Evolutionary conservation across 2,797 vertebrate species (phyloP).

Genomic region (Onychomys leucogaster): DNA sequence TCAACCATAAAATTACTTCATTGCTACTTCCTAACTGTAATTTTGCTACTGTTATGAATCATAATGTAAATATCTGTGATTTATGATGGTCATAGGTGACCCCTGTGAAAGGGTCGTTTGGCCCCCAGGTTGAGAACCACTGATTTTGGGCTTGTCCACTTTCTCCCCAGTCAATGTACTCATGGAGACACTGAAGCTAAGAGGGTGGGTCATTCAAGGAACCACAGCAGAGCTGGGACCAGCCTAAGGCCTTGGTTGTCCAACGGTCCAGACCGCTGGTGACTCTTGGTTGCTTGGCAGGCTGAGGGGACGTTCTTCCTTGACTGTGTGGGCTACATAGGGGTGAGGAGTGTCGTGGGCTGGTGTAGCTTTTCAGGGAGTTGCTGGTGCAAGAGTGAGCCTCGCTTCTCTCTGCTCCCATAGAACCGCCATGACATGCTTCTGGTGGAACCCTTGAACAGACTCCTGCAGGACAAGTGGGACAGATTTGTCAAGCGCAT

Average conservation of each 20-base stretch:
- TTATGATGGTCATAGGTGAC: not conserved
- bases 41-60: not conserved
- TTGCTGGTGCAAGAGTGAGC: not conserved
- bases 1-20: not conserved
- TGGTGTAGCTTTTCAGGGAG: fast-evolving
- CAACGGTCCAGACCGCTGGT: not conserved
- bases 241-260: not conserved
- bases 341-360: not conserved
- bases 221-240: not conserved
- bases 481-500: slow-evolving; percentile 91
- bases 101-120: not conserved
- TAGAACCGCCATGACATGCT: slow-evolving; percentile 98
- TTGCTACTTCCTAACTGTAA: not conserved
- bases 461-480: slow-evolving; percentile 96
- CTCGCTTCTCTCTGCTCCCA: slow-evolving; percentile 53
- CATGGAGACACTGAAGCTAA: not conserved
- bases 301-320: not conserved
- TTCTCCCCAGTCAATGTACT: not conserved
- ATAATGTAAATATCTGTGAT: not conserved
- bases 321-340: not conserved
- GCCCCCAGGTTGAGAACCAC: not conserved
- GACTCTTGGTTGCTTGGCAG: not conserved
- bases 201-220: not conserved
- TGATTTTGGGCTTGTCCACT: not conserved
- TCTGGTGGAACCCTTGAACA: slow-evolving; percentile 93